Percentiles rank a stretch among this genome's conserved stretches.
These are phyloP conservation scores for Anguilla rostrata DNA, from an alignment of 2,113 vertebrate species.

Conservation along the genomic window DNA sequence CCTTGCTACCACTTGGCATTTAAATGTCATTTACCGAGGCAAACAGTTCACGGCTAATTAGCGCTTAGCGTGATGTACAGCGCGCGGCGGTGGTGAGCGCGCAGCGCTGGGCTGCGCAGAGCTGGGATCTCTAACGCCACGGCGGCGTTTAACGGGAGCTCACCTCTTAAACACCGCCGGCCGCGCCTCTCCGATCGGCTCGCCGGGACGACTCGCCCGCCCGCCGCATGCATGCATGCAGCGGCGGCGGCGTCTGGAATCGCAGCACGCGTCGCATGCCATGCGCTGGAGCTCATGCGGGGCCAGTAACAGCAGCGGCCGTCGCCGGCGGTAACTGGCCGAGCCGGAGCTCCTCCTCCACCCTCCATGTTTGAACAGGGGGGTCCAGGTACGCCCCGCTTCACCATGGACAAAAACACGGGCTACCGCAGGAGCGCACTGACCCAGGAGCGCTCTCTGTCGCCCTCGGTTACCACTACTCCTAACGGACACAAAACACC, in stretches of 20 bases:
- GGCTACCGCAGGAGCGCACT: background rate
- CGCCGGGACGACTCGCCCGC: conserved; percentile 54
- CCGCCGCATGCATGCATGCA: conserved; percentile 41
- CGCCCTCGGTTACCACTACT: too few relatives aligned
- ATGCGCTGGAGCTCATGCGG: too few relatives aligned
- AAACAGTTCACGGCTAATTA: conserved; percentile 68
- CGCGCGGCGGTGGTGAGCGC: conserved; percentile 48
- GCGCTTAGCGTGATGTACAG: conserved; percentile 54
- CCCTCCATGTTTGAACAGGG: too few relatives aligned
- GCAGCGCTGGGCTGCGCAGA: conserved; percentile 53
- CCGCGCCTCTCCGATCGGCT: conserved; percentile 33
- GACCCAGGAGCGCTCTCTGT: background rate
- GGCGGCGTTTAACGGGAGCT: conserved; percentile 61
- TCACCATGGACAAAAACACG: too few relatives aligned
- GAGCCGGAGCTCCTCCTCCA: too few relatives aligned
- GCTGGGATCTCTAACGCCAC: conserved; percentile 46
- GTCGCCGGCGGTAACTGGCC: background rate
- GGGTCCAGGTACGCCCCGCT: too few relatives aligned
- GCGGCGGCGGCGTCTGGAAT: background rate
- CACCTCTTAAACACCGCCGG: conserved; percentile 63
- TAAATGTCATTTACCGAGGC: conserved; percentile 63
- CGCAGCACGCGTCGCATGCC: background rate
- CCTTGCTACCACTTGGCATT: conserved; percentile 55
- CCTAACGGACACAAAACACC: too few relatives aligned
- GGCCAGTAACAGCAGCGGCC: background rate